Evolutionary conservation across 2,888 invertebrate genomes (phyloP).

Genomic region (Bruchidius siliquastri): DNA sequence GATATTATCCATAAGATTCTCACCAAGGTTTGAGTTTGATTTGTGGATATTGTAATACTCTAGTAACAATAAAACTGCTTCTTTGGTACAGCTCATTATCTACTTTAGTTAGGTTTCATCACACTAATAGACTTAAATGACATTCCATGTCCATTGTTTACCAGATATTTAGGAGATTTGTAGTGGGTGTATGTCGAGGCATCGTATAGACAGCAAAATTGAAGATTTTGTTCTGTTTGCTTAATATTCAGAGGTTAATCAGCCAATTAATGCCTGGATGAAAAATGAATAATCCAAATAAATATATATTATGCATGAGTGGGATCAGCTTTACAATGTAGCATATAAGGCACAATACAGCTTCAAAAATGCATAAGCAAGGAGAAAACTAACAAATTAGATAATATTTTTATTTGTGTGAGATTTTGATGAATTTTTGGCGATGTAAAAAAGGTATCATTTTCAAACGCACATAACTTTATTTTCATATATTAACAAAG

Average conservation of each 20-base stretch:
- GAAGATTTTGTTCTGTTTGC: not conserved
- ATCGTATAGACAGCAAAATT: not conserved
- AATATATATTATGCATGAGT: no score
- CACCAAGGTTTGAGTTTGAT: no score
- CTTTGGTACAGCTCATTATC: not conserved
- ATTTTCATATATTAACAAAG: no score
- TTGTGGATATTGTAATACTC: not conserved
- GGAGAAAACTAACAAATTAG: no score
- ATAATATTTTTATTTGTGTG: no score
- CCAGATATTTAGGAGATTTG: not conserved
- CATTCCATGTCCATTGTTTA: not conserved
- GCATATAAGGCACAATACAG: no score
- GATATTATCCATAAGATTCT: no score
- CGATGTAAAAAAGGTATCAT: no score
- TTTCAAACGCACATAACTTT: no score
- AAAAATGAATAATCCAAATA: not conserved
- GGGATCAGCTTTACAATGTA: no score
- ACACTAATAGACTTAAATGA: not conserved
- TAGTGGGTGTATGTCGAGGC: not conserved
- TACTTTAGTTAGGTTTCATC: not conserved
- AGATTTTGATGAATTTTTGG: no score
- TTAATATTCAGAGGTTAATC: not conserved
- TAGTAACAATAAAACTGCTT: not conserved
- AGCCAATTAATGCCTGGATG: not conserved
- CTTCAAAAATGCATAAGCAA: no score